Evolutionary conservation across 53 echinoderm and acorn worm genomes (phyloP).

Genomic region (Temnopleurus reevesii): DNA sequence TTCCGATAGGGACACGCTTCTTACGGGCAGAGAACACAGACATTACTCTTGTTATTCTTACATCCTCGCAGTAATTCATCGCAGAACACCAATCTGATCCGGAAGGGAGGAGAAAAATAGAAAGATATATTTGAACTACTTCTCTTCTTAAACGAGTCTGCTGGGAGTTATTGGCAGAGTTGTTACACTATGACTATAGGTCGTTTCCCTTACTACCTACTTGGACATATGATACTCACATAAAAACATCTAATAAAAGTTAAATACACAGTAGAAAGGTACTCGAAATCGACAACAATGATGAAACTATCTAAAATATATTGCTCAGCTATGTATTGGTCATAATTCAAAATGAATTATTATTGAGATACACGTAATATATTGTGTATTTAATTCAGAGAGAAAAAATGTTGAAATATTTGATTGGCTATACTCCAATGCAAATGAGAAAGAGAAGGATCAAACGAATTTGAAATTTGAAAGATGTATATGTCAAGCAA

Average conservation of each 20-base stretch:
- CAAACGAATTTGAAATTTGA: too few species aligned
- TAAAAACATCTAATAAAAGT: conserved; percentile 20
- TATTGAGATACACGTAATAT: too few species aligned
- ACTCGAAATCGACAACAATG: not conserved
- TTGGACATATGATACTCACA: conserved; percentile 25
- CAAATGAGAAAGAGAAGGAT: too few species aligned
- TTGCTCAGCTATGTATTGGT: too few species aligned
- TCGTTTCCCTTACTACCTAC: conserved; percentile 39
- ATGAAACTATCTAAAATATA: too few species aligned
- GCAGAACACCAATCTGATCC: not conserved
- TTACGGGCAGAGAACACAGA: not conserved
- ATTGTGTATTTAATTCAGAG: too few species aligned
- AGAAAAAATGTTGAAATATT: too few species aligned
- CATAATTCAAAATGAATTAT: too few species aligned
- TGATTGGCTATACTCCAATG: too few species aligned
- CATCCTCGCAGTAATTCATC: conserved; percentile 44
- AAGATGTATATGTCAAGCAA: too few species aligned
- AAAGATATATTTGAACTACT: not conserved
- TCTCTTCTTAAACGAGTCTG: conserved; percentile 22
- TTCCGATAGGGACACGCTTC: not conserved
- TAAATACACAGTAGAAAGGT: not conserved
- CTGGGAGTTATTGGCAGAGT: conserved; percentile 37
- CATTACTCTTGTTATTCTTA: conserved; percentile 37
- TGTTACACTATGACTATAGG: conserved; percentile 51
- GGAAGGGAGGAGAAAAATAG: not conserved